Evolutionary conservation across 2,797 vertebrate species (phyloP).

Genomic region (Eidolon dupreanum): DNA sequence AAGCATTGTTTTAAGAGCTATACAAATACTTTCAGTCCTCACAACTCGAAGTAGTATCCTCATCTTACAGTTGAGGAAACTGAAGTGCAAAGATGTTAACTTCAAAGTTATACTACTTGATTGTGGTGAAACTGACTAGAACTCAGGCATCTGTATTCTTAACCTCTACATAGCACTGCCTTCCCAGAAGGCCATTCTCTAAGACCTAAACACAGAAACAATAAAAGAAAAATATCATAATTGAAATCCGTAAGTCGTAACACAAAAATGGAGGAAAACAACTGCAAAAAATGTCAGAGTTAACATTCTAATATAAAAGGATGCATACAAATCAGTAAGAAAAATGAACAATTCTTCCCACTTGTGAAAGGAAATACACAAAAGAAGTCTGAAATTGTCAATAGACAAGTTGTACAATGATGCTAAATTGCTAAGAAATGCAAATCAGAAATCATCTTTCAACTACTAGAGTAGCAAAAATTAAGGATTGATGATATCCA

Average conservation of each 20-base stretch:
- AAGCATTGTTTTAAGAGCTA: neutral
- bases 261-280: neutral
- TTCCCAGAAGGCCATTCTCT: neutral
- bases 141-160: neutral
- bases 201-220: neutral
- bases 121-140: neutral
- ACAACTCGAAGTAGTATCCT: neutral
- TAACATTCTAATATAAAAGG: conserved; percentile 32
- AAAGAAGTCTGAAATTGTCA: neutral
- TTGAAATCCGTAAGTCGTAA: neutral
- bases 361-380: neutral
- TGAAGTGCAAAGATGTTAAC: neutral
- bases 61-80: neutral
- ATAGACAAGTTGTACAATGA: neutral
- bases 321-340: neutral
- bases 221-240: neutral
- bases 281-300: neutral
- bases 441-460: neutral
- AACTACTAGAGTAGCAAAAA: neutral
- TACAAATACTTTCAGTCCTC: neutral
- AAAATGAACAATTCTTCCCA: neutral
- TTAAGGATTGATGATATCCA: neutral
- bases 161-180: neutral
- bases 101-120: neutral
- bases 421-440: neutral